Conservation (phyloP, 2,888 invertebrate species). For the Eristalinus sepulchralis region DNA sequence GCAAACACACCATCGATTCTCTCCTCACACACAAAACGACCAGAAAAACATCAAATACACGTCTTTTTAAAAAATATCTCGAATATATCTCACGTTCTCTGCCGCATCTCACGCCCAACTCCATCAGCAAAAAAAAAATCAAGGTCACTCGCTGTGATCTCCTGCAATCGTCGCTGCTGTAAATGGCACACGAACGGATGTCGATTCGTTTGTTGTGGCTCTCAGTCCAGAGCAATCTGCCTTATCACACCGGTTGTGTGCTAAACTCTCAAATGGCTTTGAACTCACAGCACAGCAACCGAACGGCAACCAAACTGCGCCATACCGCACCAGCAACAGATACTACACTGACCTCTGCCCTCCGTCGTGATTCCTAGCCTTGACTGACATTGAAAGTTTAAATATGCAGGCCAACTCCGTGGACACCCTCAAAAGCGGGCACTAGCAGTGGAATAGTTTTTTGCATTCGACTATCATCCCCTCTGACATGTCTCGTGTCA, state of each 20-base stretch:
- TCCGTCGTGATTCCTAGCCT: background rate
- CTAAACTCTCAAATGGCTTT: background rate
- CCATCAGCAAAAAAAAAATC: background rate
- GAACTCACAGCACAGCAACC: background rate
- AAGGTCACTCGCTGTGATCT: background rate
- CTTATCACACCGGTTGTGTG: background rate
- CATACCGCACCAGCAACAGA: background rate
- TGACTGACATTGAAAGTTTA: background rate
- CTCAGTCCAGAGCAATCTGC: background rate
- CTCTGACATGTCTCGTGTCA: background rate
- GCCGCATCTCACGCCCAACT: background rate
- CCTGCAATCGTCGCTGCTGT: background rate
- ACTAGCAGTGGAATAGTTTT: background rate
- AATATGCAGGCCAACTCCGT: background rate
- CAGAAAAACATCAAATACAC: no score
- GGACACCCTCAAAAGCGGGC: no score
- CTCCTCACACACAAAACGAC: no score
- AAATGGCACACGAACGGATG: background rate
- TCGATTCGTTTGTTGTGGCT: background rate
- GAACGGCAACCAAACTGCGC: background rate
- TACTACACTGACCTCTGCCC: background rate
- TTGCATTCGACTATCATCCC: background rate
- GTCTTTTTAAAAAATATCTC: no score
- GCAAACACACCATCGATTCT: no score
- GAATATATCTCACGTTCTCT: no score